Evolutionary conservation across 2,888 invertebrate species (phyloP), one percentile per base, ranked within the genome.

Genomic region (Pristionchus fissidentatus): DNA sequence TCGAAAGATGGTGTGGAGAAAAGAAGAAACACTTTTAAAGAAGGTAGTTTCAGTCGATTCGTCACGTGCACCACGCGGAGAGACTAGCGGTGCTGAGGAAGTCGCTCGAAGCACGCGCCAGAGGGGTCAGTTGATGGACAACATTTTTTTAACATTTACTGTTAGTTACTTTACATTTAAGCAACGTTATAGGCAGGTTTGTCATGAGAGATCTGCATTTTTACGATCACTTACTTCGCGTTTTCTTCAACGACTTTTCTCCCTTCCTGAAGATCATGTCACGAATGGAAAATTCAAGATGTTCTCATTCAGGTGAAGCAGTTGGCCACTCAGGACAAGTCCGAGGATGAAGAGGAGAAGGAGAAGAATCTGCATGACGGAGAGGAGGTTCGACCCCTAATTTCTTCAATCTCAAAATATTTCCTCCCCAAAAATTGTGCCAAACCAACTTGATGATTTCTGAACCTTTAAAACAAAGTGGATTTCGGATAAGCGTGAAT

Each of bases 11-110:
- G n/a, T n/a, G n/a, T n/a, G n/a, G n/a, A 49, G 19, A 49, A 10
- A 19, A 49, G 8, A 49, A 49, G 19, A 49, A 19, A 19, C 10
- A 49, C 19, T 10, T 38, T 35, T 3, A 41, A 38, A 4, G 15
- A 66, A 26, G 22, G n/a, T 32, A 4, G 22, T 52, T 78, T 4
- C 35, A 80, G 80, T 35, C 80, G 13, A 60, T 80, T 60, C 80
- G 80, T 26, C 82, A 52, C 70, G 35, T 82, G n/a, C 82, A 82
- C 19, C 82, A 82, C 49, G 82, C 82, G n/a, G 82, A 82, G 29
- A 43, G 82, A 62, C 66, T 82, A 35, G 82, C 82, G 3, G 32
- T 82, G 3, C 52, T 82, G 26, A 38, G 82, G 32, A 43, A 52
- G 35, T 49, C 66, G 26, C 43, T 82, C 26, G 82, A 82, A 41